Evolutionary conservation across 23 tunicate species (phyloP), one percentile per base, ranked within the genome.

Genomic region (Diplosoma virens): DNA sequence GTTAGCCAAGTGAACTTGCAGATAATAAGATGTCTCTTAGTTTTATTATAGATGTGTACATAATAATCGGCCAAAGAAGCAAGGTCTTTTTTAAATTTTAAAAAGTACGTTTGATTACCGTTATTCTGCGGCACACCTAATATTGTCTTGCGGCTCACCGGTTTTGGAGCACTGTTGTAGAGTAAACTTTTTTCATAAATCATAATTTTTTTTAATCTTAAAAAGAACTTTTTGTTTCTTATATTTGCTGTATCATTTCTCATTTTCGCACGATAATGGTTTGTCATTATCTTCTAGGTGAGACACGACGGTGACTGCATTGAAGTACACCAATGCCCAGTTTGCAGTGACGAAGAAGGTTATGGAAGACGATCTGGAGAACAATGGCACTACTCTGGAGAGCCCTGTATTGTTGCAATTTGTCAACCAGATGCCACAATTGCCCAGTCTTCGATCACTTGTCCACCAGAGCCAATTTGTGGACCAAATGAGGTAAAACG

Each of bases 381-480:
- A 37, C 89, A 80, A 74, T 94, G 99, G 99, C 59, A 67, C 35
- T 73, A 47, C 25, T 59, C 85, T 30, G 64, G 74, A 14, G 95
- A 94, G 4, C 83, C 91, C 4, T 94, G 99, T 45, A 34, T 88
- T 1, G 68, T 79, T 24, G 84, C 86, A 34, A 80, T 81, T 23
- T 94, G 99, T 61, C 87, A 79, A 59, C 95, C 99, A 1, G 94
- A 87, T 46, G 82, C 84, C 32, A 60, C 82, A 25, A 69, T 94
- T 33, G 47, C 72, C n/a, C 94, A 82, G 71, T 71, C 90, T 20
- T 81, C 72, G 54, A 66, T 79, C 1, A 25, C 47, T 7, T 94
- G 99, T 52, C 75, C 95, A 79, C 72, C 84, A 59, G 91, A 66
- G 79, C 99, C 99, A 80, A 33, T 58, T 6, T 94, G 99, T 37